Conservation (phyloP, 2,113 vertebrate species). For the Pyrgilauda ruficollis region DNA sequence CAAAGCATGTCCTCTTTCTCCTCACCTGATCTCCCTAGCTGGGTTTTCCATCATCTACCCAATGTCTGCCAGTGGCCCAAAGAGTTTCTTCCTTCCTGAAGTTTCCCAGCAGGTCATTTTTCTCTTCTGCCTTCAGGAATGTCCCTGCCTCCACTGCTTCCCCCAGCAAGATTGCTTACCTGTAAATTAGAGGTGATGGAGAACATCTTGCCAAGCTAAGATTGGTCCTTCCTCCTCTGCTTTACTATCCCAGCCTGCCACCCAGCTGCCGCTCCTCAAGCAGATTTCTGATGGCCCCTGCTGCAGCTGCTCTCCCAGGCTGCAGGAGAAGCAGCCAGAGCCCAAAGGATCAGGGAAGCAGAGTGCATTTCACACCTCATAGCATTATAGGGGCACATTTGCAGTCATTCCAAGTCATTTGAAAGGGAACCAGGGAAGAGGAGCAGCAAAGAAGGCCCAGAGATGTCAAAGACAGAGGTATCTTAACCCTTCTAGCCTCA, state of each 20-base stretch:
- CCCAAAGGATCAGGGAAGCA: background rate
- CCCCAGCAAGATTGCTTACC: background rate
- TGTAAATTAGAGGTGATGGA: background rate
- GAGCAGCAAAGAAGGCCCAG: background rate
- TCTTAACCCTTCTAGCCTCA: background rate
- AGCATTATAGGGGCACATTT: background rate
- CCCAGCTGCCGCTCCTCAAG: background rate
- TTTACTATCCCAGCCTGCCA: background rate
- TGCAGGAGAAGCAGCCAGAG: background rate
- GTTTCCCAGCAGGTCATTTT: background rate
- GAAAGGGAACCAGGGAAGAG: background rate
- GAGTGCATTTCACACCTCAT: background rate
- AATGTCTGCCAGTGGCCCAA: background rate
- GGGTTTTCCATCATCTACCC: background rate
- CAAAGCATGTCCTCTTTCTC: background rate
- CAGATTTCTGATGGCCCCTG: background rate
- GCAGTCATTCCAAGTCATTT: background rate
- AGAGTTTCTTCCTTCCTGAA: background rate
- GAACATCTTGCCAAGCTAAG: background rate
- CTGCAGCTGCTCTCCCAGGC: background rate
- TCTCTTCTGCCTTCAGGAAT: background rate
- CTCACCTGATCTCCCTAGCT: fast-evolving
- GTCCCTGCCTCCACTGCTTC: fast-evolving
- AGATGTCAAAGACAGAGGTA: background rate
- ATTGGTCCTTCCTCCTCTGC: background rate